Evolutionary conservation across 2,113 vertebrate genomes (phyloP).

Genomic region (Carollia perspicillata): DNA sequence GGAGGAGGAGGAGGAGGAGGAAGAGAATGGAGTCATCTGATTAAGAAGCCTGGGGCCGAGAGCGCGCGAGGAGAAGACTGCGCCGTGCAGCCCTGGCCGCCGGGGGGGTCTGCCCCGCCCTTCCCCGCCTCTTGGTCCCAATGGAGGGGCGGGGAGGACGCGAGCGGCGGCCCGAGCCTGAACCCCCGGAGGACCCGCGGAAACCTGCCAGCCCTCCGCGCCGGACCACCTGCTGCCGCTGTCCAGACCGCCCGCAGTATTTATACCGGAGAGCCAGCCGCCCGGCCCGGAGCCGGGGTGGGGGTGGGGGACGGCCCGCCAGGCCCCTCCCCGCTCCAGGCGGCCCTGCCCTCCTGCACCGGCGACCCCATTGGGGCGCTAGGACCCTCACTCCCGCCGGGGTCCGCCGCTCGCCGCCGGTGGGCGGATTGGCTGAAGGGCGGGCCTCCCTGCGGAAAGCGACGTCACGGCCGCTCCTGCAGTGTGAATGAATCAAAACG

Average conservation of each 20-base stretch:
- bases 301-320: not conserved
- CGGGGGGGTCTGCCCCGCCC: not conserved
- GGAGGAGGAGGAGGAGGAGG: not conserved
- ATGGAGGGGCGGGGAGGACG: not conserved
- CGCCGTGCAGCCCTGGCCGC: not conserved
- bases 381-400: slow-evolving; percentile 49
- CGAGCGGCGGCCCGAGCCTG: not conserved
- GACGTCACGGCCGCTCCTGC: slow-evolving; percentile 93
- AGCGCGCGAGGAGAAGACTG: not conserved
- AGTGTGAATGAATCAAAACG: slow-evolving; percentile 94
- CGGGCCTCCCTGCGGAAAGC: slow-evolving; percentile 84
- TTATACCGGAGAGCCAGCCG: slow-evolving; percentile 39
- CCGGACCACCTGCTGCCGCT: not conserved
- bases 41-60: not conserved
- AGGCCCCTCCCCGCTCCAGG: slow-evolving; percentile 62
- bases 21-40: not conserved
- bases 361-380: not conserved
- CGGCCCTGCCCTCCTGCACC: not conserved
- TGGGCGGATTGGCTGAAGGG: slow-evolving; percentile 78
- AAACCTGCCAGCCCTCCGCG: accelerated
- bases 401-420: not conserved
- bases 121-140: not conserved
- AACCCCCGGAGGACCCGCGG: not conserved
- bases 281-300: not conserved
- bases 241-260: not conserved